A percentile compares a stretch with the other conserved stretches of the same genome.
phyloP scores from a whole-genome alignment of 1,140 invertebrate genomes.

The Plodia interpunctella region DNA sequence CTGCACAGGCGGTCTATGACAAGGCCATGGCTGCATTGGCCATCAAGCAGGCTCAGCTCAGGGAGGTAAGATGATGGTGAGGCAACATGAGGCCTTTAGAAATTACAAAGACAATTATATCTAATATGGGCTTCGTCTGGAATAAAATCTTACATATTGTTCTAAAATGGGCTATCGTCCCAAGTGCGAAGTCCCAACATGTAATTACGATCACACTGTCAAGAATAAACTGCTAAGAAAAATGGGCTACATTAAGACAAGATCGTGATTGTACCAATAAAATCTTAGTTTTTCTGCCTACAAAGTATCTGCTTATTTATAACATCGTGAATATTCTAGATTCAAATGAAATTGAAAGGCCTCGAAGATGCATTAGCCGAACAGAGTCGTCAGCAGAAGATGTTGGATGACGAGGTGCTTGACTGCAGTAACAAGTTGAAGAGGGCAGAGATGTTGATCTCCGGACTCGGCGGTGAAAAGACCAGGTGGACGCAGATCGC shows the following conservation, averaged over 20 bases:
- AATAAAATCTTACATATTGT: too few species aligned
- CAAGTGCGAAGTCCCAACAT: too few species aligned
- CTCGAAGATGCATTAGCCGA: slow-evolving; percentile 84
- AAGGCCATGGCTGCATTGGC: slow-evolving; percentile 83
- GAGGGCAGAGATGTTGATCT: slow-evolving; percentile 94
- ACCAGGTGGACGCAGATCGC: slow-evolving; percentile 89
- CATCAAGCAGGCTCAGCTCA: slow-evolving; percentile 87
- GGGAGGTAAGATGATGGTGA: slow-evolving; percentile 70
- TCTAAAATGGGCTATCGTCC: too few species aligned
- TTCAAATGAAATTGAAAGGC: slow-evolving; percentile 72
- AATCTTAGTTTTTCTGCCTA: too few species aligned
- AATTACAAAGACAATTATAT: not conserved
- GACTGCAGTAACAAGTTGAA: slow-evolving; percentile 93
- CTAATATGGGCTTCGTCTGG: too few species aligned
- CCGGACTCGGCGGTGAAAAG: slow-evolving; percentile 90
- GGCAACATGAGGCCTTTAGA: slow-evolving; percentile 27
- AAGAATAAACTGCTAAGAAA: too few species aligned
- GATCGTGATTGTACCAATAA: too few species aligned
- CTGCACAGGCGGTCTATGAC: slow-evolving; percentile 85
- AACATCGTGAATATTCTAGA: slow-evolving; percentile 32
- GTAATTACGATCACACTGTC: too few species aligned
- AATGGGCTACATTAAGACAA: too few species aligned
- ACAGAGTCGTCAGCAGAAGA: slow-evolving; percentile 79
- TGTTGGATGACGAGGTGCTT: slow-evolving; percentile 87
- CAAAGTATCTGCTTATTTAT: too few species aligned